Conservation (phyloP, 2,888 invertebrate species). For the Crematogaster levior region DNA sequence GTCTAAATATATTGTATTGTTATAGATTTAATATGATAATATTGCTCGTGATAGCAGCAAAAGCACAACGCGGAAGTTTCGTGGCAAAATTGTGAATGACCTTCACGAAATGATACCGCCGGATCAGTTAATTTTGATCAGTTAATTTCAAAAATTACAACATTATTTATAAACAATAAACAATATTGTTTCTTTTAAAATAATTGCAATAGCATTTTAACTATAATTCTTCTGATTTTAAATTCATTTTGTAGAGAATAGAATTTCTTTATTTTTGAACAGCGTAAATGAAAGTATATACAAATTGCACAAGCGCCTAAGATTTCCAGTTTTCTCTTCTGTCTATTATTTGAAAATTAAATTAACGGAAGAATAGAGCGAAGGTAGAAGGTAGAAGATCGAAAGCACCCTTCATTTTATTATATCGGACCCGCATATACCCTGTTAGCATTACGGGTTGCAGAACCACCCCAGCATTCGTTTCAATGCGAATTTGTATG, state of each 20-base stretch:
- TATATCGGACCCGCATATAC: conserved; percentile 69
- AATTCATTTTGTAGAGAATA: background rate
- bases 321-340: conserved; percentile 36
- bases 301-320: conserved; percentile 52
- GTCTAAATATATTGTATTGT: too few relatives aligned
- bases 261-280: background rate
- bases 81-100: too few relatives aligned
- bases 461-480: conserved; percentile 26
- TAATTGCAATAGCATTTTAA: background rate
- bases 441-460: conserved; percentile 66
- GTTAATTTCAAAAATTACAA: too few relatives aligned
- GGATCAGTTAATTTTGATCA: too few relatives aligned
- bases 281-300: background rate
- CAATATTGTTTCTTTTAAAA: background rate
- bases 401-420: conserved; percentile 64
- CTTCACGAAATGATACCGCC: too few relatives aligned
- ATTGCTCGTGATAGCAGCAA: too few relatives aligned
- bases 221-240: background rate
- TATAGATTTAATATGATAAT: too few relatives aligned
- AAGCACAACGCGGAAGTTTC: too few relatives aligned
- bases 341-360: conserved; percentile 56
- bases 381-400: conserved; percentile 33
- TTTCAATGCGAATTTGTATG: conserved; percentile 38
- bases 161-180: too few relatives aligned
- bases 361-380: conserved; percentile 54